Percentiles rank a stretch among this genome's conserved stretches.
phyloP scores from a whole-genome alignment of 2,888 invertebrate genomes.

The Sipha maydis region DNA sequence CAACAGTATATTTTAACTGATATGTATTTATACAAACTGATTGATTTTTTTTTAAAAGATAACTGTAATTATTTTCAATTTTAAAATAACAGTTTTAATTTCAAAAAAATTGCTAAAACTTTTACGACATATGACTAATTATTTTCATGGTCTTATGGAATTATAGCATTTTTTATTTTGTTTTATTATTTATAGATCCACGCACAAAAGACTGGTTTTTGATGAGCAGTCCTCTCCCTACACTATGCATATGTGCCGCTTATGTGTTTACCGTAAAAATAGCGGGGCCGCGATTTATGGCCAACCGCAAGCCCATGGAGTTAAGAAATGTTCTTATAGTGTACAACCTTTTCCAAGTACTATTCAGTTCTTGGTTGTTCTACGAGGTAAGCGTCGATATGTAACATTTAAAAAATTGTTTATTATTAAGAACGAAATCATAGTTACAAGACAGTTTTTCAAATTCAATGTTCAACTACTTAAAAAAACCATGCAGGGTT shows the following conservation, averaged over 20 bases:
- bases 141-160: neutral
- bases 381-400: conserved; percentile 72
- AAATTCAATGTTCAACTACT: neutral
- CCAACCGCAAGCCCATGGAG: conserved; percentile 84
- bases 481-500: conserved; percentile 17
- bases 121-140: neutral
- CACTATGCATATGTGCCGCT: conserved; percentile 85
- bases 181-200: conserved; percentile 74
- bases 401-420: neutral
- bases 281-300: conserved; percentile 85
- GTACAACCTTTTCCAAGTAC: conserved; percentile 87
- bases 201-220: conserved; percentile 91
- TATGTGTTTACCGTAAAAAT: conserved; percentile 92
- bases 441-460: conserved; percentile 5
- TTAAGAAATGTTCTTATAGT: conserved; percentile 79
- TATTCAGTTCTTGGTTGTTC: conserved; percentile 80
- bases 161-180: neutral
- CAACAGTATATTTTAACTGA: no score
- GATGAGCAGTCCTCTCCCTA: conserved; percentile 94
- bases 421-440: neutral
- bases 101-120: neutral
- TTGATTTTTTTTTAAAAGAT: no score
- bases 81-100: neutral
- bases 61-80: neutral
- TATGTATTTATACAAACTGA: no score